Percentiles rank a stretch among this genome's conserved stretches.
phyloP scores from a whole-genome alignment of 1,140 invertebrate genomes.

The Lamellibrachia luymesi region DNA sequence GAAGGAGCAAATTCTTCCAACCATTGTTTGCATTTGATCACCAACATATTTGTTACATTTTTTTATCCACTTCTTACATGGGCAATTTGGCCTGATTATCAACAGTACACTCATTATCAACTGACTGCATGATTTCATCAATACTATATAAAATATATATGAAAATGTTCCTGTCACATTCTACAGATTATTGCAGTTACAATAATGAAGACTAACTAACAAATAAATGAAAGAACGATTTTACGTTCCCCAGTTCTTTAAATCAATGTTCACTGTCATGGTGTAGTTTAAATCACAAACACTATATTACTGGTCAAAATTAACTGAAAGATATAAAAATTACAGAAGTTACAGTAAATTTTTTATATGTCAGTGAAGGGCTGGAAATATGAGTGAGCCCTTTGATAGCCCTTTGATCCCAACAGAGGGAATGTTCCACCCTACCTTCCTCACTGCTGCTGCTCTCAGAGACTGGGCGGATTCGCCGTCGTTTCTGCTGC shows the following conservation, averaged over 20 bases:
- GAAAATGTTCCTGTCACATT: not conserved
- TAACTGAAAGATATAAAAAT: too few species aligned
- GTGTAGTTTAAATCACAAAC: too few species aligned
- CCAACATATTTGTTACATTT: not conserved
- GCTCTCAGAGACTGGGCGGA: constrained; percentile 11
- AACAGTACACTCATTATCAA: not conserved
- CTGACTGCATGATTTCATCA: not conserved
- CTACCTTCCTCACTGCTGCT: constrained; percentile 18
- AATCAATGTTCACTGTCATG: too few species aligned
- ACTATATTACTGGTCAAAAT: too few species aligned
- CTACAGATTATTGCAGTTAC: too few species aligned
- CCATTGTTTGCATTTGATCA: not conserved
- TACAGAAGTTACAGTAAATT: not conserved
- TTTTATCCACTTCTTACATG: not conserved
- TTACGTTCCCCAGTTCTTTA: too few species aligned
- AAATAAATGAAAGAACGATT: too few species aligned
- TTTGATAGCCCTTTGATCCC: not conserved
- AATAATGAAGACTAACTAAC: too few species aligned
- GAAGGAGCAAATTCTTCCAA: not conserved
- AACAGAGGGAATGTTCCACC: too few species aligned
- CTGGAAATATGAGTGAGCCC: not conserved
- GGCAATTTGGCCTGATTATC: not conserved
- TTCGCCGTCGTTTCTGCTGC: constrained; percentile 12
- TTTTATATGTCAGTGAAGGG: not conserved
- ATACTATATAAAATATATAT: not conserved